These are phyloP conservation scores for Meloidogyne hapla DNA, from an alignment of 1,140 invertebrate species.

Conservation along the genomic window DNA sequence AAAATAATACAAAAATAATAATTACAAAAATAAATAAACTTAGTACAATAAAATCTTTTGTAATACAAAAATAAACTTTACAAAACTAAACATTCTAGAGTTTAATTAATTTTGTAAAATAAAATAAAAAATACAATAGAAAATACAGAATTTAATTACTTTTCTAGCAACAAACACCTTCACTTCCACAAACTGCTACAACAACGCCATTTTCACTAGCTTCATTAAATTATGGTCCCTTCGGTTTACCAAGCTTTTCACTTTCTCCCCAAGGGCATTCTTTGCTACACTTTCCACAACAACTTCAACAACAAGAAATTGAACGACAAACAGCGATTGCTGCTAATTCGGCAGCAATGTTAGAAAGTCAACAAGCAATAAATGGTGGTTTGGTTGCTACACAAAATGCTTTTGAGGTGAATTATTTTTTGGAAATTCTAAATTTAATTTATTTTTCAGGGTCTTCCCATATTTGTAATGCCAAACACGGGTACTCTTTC, in stretches of 20 bases:
- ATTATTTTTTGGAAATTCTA: neutral
- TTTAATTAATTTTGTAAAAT: too few relatives aligned
- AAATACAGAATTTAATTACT: too few relatives aligned
- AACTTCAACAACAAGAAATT: neutral
- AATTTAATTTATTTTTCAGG: slow-evolving; percentile 2
- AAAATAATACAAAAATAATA: too few relatives aligned
- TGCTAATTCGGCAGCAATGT: too few relatives aligned
- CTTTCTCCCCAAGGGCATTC: neutral
- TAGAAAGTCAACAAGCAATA: neutral
- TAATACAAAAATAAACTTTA: too few relatives aligned
- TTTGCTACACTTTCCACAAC: slow-evolving; percentile 13
- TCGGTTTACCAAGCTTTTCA: slow-evolving; percentile 18
- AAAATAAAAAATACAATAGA: too few relatives aligned
- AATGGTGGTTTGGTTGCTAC: neutral
- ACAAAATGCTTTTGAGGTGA: slow-evolving; percentile 19
- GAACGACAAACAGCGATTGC: neutral
- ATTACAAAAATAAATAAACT: too few relatives aligned
- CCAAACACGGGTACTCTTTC: slow-evolving; percentile 38
- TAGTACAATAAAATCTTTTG: too few relatives aligned
- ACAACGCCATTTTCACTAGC: neutral
- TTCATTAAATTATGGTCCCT: slow-evolving; percentile 21
- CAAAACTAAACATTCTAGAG: too few relatives aligned
- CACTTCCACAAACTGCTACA: slow-evolving; percentile 5
- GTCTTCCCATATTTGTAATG: slow-evolving; percentile 36
- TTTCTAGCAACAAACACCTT: neutral